phyloP scores from a whole-genome alignment of 2,113 vertebrate genomes.

The Tragelaphus imberbis region DNA sequence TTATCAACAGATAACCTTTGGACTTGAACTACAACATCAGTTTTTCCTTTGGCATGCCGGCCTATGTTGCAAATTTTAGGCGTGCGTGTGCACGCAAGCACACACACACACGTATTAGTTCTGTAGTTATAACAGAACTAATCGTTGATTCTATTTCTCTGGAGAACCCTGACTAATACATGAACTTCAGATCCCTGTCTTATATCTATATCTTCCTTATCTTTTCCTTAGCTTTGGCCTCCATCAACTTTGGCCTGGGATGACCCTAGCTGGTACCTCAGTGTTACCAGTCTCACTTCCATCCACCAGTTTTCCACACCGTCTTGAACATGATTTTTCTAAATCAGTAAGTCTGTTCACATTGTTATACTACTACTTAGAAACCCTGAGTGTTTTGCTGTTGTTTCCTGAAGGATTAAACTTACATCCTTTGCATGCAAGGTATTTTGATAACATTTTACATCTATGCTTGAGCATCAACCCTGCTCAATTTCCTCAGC shows the following conservation, averaged over 20 bases:
- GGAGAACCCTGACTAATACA: neutral
- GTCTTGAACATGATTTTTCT: neutral
- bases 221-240: neutral
- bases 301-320: neutral
- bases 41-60: neutral
- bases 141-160: neutral
- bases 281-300: neutral
- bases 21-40: neutral
- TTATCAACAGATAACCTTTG: neutral
- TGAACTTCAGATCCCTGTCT: neutral
- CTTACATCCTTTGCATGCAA: neutral
- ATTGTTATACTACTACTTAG: neutral
- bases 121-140: neutral
- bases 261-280: neutral
- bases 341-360: neutral
- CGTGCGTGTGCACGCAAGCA: fast-evolving
- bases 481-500: neutral
- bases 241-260: neutral
- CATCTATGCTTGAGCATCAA: neutral
- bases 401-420: neutral
- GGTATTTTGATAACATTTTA: neutral
- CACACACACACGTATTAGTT: neutral
- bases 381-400: neutral
- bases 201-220: neutral
- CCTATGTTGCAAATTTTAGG: neutral